Percentiles rank a stretch among this genome's conserved stretches.
These are phyloP conservation scores for Alfaro cultratus DNA, from an alignment of 2,797 vertebrate species.

Conservation along the genomic window DNA sequence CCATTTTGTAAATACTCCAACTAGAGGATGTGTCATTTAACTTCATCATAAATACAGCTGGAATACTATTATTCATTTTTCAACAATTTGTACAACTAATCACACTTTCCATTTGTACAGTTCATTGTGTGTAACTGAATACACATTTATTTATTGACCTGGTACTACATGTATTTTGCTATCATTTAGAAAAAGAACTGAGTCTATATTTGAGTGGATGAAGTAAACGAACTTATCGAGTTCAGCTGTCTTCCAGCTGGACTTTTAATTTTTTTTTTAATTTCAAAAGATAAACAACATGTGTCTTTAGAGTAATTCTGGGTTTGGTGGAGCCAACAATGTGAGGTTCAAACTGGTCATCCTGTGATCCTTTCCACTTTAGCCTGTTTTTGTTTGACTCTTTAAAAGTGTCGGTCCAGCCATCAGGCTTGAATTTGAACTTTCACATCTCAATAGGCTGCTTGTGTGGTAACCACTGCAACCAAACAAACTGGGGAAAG, in stretches of 20 bases:
- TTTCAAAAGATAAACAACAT: conserved; percentile 7
- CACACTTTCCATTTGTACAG: background rate
- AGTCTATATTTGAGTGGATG: conserved; percentile 11
- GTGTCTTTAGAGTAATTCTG: conserved; percentile 14
- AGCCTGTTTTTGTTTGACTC: conserved; percentile 17
- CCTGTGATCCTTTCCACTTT: conserved; percentile 54
- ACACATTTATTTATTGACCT: background rate
- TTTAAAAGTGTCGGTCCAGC: conserved; percentile 56
- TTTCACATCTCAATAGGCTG: conserved; percentile 49
- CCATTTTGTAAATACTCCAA: background rate
- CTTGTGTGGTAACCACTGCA: conserved; percentile 66
- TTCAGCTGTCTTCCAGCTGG: conserved; percentile 4
- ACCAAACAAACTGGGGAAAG: conserved; percentile 57
- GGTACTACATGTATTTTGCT: background rate
- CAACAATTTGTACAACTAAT: too few relatives aligned
- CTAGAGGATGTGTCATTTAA: background rate
- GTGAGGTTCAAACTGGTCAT: conserved; percentile 2
- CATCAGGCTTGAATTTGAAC: conserved; percentile 36
- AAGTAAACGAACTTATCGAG: background rate
- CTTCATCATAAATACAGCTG: background rate
- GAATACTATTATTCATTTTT: background rate
- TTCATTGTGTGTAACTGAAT: background rate
- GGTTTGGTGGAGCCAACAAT: conserved; percentile 13
- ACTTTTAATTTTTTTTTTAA: conserved; percentile 5
- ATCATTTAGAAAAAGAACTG: background rate